A percentile compares a stretch with the other conserved stretches of the same genome.
Evolutionary conservation across 35 echinoderm and acorn worm species (phyloP).

Genomic region (Patiria miniata): DNA sequence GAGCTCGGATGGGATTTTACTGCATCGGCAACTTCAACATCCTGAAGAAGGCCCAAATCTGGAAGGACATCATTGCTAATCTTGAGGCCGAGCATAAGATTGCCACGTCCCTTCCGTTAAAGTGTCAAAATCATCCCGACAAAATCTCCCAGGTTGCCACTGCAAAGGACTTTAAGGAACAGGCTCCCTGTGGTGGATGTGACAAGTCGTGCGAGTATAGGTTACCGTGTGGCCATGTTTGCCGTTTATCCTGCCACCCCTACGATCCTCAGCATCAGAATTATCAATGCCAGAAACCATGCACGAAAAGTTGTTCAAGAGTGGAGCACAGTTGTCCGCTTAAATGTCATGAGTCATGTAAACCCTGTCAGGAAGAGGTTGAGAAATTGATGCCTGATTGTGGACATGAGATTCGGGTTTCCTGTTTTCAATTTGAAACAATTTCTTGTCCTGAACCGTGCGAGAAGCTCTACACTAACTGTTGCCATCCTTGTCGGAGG

Average conservation of each 20-base stretch:
- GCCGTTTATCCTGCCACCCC: slow-evolving; percentile 52
- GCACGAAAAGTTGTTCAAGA: slow-evolving; percentile 40
- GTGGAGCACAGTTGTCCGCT: background rate
- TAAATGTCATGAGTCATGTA: slow-evolving; percentile 10
- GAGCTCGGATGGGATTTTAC: slow-evolving; percentile 64
- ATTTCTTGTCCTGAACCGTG: background rate
- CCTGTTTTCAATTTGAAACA: background rate
- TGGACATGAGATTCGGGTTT: background rate
- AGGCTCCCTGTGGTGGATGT: slow-evolving; percentile 62
- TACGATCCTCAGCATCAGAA: slow-evolving; percentile 34
- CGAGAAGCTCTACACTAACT: background rate
- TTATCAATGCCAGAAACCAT: slow-evolving; percentile 45
- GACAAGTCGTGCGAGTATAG: slow-evolving; percentile 21
- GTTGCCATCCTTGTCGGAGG: background rate
- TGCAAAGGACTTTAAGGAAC: slow-evolving; percentile 58
- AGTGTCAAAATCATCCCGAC: slow-evolving; percentile 80
- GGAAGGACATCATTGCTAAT: slow-evolving; percentile 60
- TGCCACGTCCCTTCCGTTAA: slow-evolving; percentile 38
- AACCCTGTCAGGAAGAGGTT: background rate
- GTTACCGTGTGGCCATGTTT: slow-evolving; percentile 70
- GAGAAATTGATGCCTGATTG: background rate
- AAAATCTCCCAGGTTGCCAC: slow-evolving; percentile 31
- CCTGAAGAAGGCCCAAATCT: slow-evolving; percentile 72
- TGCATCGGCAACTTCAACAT: slow-evolving; percentile 85
- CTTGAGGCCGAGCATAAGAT: slow-evolving; percentile 24